Conservation (phyloP, 2,797 vertebrate species). For the Margarornis squamiger region DNA sequence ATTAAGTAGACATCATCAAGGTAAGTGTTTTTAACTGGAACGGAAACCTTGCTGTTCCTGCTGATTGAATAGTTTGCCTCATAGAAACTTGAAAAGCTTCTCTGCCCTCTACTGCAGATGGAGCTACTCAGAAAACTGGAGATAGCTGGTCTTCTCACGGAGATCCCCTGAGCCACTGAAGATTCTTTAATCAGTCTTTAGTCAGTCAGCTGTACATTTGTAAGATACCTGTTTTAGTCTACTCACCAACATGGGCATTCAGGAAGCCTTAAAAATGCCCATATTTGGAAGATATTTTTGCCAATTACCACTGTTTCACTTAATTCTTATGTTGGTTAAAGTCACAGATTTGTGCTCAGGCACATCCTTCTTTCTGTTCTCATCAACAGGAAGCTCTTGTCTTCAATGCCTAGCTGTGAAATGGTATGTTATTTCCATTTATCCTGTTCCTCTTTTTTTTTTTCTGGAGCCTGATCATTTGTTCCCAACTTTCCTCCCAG, state of each 20-base stretch:
- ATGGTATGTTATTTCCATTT: background rate
- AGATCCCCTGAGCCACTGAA: background rate
- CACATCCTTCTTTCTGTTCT: background rate
- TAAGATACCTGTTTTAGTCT: background rate
- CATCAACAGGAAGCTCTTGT: background rate
- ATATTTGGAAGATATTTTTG: background rate
- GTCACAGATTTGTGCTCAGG: background rate
- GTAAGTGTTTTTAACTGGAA: background rate
- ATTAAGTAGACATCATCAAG: background rate
- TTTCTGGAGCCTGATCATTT: background rate
- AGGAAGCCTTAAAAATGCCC: background rate
- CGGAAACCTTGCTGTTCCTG: background rate
- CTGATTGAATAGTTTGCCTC: background rate
- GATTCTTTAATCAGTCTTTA: background rate
- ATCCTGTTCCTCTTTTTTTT: rapidly evolving
- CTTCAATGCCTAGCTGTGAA: background rate
- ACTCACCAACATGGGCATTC: background rate
- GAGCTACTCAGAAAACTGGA: background rate
- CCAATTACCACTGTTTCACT: background rate
- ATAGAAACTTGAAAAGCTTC: background rate
- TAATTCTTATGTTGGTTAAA: background rate
- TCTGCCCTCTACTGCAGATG: background rate
- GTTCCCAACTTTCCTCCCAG: background rate
- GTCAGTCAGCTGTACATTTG: background rate
- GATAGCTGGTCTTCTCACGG: background rate